Evolutionary conservation across 2,113 vertebrate species (phyloP).

Genomic region (Phrynosoma platyrhinos): DNA sequence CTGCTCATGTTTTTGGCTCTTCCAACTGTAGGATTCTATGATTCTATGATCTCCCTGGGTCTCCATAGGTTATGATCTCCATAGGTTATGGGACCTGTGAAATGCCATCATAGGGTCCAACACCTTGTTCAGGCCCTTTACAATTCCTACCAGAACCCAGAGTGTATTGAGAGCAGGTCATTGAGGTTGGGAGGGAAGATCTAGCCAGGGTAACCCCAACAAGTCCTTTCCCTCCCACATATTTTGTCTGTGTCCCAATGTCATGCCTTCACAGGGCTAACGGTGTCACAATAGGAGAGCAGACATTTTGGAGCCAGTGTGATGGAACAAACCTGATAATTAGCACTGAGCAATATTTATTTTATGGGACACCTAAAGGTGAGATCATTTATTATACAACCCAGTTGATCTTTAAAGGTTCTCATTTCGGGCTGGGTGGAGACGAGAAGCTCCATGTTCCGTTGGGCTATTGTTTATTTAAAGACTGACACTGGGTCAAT

Average conservation of each 20-base stretch:
- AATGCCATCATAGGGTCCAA: too few relatives aligned
- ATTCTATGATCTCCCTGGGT: too few relatives aligned
- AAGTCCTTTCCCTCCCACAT: background rate
- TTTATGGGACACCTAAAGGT: constrained; percentile 3
- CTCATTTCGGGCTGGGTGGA: background rate
- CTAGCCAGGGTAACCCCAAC: background rate
- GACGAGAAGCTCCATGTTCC: background rate
- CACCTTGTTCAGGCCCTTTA: too few relatives aligned
- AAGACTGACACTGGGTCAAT: background rate
- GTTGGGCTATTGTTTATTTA: constrained; percentile 20
- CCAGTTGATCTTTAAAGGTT: constrained; percentile 5
- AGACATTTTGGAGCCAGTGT: background rate
- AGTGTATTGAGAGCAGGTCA: background rate
- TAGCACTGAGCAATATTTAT: background rate
- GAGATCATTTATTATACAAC: constrained; percentile 6
- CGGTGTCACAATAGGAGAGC: background rate
- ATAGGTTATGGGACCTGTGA: too few relatives aligned
- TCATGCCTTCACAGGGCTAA: background rate
- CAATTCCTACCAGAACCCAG: too few relatives aligned
- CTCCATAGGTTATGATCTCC: too few relatives aligned
- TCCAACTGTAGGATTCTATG: too few relatives aligned
- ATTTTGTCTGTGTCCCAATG: background rate
- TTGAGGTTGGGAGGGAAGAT: background rate
- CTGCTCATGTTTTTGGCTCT: too few relatives aligned
- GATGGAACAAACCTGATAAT: background rate